phyloP scores from a whole-genome alignment of 2,113 vertebrate genomes.

The Zootoca vivipara region DNA sequence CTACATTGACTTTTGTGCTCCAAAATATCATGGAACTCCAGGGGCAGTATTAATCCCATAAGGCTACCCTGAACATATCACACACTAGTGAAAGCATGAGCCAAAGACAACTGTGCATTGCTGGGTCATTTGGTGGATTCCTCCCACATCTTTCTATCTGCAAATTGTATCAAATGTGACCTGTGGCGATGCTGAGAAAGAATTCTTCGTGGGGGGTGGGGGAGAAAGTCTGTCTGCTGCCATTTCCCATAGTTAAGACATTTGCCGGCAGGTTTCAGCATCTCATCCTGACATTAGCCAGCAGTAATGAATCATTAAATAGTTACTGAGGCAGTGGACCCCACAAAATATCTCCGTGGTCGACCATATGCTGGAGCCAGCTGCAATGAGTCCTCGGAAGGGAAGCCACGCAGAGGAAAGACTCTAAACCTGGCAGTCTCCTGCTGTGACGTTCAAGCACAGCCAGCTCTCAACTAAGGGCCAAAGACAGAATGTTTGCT shows the following conservation, averaged over 20 bases:
- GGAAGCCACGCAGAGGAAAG: constrained; percentile 63
- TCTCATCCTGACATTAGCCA: constrained; percentile 77
- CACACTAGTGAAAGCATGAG: background rate
- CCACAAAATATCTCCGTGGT: constrained; percentile 75
- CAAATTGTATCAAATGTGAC: constrained; percentile 60
- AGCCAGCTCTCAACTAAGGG: constrained; percentile 66
- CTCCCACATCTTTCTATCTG: constrained; percentile 63
- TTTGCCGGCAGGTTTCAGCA: constrained; percentile 73
- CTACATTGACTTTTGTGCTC: too few relatives aligned
- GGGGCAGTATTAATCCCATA: background rate
- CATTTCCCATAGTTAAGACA: constrained; percentile 76
- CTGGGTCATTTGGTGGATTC: constrained; percentile 40
- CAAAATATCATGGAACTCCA: background rate
- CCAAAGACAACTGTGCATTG: constrained; percentile 28
- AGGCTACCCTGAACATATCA: background rate
- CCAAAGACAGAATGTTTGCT: constrained; percentile 70
- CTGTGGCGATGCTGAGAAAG: constrained; percentile 33
- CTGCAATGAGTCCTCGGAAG: constrained; percentile 73
- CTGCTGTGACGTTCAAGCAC: constrained; percentile 73
- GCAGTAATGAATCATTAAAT: constrained; percentile 85
- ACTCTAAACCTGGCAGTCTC: constrained; percentile 66
- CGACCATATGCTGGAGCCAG: constrained; percentile 81
- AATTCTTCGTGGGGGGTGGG: constrained; percentile 46
- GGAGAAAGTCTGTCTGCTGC: constrained; percentile 69
- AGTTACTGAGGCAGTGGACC: constrained; percentile 74